Base-by-base conservation (phyloP, 2,888 invertebrate genomes). In the Hoplodrina ambigua region DNA sequence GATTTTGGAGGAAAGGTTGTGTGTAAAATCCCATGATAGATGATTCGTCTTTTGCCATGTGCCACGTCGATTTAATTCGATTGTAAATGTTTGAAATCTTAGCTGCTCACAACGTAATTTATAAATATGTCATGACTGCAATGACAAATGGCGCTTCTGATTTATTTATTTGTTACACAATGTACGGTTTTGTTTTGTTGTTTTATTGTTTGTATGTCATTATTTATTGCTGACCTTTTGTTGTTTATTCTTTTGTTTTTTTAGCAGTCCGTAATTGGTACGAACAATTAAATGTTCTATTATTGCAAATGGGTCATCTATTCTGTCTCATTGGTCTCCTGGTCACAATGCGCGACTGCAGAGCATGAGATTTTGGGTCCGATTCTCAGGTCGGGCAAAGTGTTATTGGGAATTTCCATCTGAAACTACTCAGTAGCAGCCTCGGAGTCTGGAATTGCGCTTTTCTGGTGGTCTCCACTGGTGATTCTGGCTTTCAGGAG, bases 21-120 rank as follows among this genome's bases (percentile, higher is more conserved):
- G 10, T 20, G 46, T 74, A 68, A 88, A 89, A 88, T 91, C 89
- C 89, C 88, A 86, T 91, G 92, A 90, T 87, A 88, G 90, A 92
- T 90, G 88, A 86, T 75, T 89, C 82, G 87, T 87, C 89, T 90
- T 87, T 89, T 89, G 91, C 87, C 89, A 90, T 91, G 89, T 89
- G 91, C 83, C 88, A 72, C 75, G 79, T 77, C 71, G 81, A 85
- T 88, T 86, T 89, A 88, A 91, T 90, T 90, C 84, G 81, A 91
- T 90, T 92, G 88, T 89, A 85, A 84, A 83, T 78, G 87, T 88
- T 90, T 88, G 84, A 87, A 86, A 90, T 91, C 86, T 82, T 80
- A 83, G 74, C 77, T 78, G 61, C 73, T 84, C 66, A 70, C 70
- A 82, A 69, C 52, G 74, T 79, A 70, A 85, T 76, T 82, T 80